phyloP scores from a whole-genome alignment of 2,113 vertebrate genomes.

The Tringa solitaria region DNA sequence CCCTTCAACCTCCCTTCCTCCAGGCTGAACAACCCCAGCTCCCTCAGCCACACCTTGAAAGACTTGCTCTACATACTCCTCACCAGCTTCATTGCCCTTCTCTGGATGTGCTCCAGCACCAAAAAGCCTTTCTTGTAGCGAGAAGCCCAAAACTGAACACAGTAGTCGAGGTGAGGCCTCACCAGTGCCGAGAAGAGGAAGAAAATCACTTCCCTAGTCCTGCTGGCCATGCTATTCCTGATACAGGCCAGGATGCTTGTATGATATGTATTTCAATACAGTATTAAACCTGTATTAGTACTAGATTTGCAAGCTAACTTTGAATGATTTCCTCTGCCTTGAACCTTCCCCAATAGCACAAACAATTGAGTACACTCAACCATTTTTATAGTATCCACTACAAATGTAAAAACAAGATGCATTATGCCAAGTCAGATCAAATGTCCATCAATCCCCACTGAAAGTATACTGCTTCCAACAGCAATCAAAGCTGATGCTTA shows the following conservation, averaged over 20 bases:
- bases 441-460: background rate
- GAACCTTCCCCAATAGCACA: background rate
- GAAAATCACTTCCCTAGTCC: background rate
- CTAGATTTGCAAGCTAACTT: background rate
- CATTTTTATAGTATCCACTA: background rate
- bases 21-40: background rate
- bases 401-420: background rate
- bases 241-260: background rate
- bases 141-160: background rate
- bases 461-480: background rate
- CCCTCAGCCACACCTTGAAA: background rate
- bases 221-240: background rate
- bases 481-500: background rate
- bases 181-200: background rate
- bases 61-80: background rate
- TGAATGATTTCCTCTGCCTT: background rate
- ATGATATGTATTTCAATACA: background rate
- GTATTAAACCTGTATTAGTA: background rate
- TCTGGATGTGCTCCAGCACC: background rate
- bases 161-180: accelerated
- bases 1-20: background rate
- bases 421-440: background rate
- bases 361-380: background rate
- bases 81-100: background rate
- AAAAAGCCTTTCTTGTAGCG: background rate